These are phyloP conservation scores for Lutjanus campechanus DNA, from an alignment of 2,797 vertebrate genomes.

Conservation along the genomic window DNA sequence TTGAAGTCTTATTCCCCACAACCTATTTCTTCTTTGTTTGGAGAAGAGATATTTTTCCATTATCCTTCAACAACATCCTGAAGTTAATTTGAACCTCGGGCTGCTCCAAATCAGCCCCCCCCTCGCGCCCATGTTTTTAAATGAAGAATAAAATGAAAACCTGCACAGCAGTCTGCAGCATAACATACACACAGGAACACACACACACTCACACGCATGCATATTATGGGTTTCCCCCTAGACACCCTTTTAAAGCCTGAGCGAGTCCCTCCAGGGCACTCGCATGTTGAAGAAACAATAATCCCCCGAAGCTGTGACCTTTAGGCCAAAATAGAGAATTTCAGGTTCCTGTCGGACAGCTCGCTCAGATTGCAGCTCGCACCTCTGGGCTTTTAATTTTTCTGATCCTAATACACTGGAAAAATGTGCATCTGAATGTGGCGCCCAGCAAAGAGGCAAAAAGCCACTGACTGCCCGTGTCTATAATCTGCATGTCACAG, in stretches of 20 bases:
- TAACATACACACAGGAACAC: neutral
- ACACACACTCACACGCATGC: slow-evolving; percentile 6
- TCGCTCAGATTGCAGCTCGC: neutral
- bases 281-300: slow-evolving; percentile 17
- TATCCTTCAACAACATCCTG: slow-evolving; percentile 21
- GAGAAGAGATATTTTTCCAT: neutral
- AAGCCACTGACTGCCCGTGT: neutral
- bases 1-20: neutral
- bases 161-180: slow-evolving; percentile 14
- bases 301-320: slow-evolving; percentile 46
- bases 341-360: neutral
- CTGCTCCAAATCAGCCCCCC: neutral
- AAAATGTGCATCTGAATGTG: slow-evolving; percentile 17
- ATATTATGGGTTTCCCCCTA: neutral
- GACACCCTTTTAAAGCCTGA: slow-evolving; percentile 9
- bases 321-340: slow-evolving; percentile 25
- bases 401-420: neutral
- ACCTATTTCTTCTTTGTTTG: neutral
- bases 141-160: slow-evolving; percentile 21
- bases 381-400: slow-evolving; percentile 17
- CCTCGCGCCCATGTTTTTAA: slow-evolving; percentile 21
- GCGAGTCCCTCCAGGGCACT: slow-evolving; percentile 34
- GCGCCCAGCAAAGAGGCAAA: neutral
- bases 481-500: neutral
- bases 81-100: neutral